phyloP scores from a whole-genome alignment of 2,888 invertebrate genomes.

The Drosophila fulvimacula region DNA sequence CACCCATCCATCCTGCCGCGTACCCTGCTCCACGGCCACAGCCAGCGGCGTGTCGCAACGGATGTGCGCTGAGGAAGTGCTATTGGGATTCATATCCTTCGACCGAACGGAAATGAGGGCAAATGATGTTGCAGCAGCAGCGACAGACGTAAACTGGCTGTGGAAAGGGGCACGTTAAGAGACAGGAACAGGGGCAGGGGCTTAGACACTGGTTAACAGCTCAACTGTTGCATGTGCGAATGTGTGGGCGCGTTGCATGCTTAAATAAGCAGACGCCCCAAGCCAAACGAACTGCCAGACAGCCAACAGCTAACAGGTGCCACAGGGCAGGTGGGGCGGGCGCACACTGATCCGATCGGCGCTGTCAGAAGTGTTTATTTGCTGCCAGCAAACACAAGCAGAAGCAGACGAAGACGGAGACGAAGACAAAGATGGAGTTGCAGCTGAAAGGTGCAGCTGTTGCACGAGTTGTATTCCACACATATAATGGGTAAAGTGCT shows the following conservation, averaged over 20 bases:
- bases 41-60: slow-evolving; percentile 61
- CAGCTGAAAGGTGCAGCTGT: slow-evolving; percentile 43
- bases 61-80: slow-evolving; percentile 76
- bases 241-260: slow-evolving; percentile 44
- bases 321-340: slow-evolving; percentile 8
- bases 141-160: slow-evolving; percentile 18
- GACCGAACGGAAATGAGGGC: slow-evolving; percentile 66
- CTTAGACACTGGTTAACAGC: slow-evolving; percentile 45
- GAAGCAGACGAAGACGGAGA: slow-evolving; percentile 12
- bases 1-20: neutral
- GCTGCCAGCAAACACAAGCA: slow-evolving; percentile 55
- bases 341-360: slow-evolving; percentile 66
- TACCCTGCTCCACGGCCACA: neutral
- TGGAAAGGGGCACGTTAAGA: neutral
- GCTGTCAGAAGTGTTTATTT: slow-evolving; percentile 74
- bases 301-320: slow-evolving; percentile 38
- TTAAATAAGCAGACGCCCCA: slow-evolving; percentile 65
- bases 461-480: slow-evolving; percentile 17
- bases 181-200: neutral
- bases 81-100: slow-evolving; percentile 78
- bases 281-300: slow-evolving; percentile 37
- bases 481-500: slow-evolving; percentile 64
- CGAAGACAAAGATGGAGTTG: slow-evolving; percentile 13
- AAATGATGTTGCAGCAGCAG: slow-evolving; percentile 54
- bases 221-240: slow-evolving; percentile 74